Evolutionary conservation across 2,113 vertebrate genomes (phyloP), one percentile per base, ranked within the genome.

Genomic region (Urocitellus parryii): DNA sequence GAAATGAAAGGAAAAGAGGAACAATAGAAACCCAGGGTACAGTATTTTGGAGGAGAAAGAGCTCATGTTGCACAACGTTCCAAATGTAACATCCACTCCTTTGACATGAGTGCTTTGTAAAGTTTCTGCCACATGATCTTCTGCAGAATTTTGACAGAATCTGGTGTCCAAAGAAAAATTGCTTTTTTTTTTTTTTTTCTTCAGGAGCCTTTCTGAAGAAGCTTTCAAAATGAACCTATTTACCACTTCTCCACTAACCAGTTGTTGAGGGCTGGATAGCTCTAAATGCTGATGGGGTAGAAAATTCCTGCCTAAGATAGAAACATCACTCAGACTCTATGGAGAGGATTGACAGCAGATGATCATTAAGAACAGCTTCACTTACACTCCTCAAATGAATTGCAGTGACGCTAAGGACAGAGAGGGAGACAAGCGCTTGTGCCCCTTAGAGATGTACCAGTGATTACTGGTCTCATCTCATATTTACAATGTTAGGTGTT

Each of bases 81-180:
- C 82, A 32, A n/a, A n/a, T 63, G 90, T 81, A 80, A 53, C 53
- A 51, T 63, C 29, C 56, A 56, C 58, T 95, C 68, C 13, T 45
- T 89, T 84, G 95, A 88, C 86, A 68, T 1, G 51, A 95, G 76
- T 48, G 37, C 65, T 86, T 88, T 32, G 4, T 18, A 24, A 58
- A 85, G 65, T 84, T 89, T 61, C 93, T 92, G 70, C 70, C 74
- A 39, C 29, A 25, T 8, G 78, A 39, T 25, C 77, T 91, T 84
- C 79, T 80, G 84, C 79, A 83, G 93, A 65, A 4, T 91, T 94
- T 93, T 83, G 79, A 93, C 76, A 93, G 51, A 42, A 72, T 81
- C 16, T 0, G 0, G 5, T 37, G 25, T 61, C 53, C 86, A 90
- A 77, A 96, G 76, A 96, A 96, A 91, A 96, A 94, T 80, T 20